Evolutionary conservation across 2,113 vertebrate genomes (phyloP).

Genomic region (Haemorhous mexicanus): DNA sequence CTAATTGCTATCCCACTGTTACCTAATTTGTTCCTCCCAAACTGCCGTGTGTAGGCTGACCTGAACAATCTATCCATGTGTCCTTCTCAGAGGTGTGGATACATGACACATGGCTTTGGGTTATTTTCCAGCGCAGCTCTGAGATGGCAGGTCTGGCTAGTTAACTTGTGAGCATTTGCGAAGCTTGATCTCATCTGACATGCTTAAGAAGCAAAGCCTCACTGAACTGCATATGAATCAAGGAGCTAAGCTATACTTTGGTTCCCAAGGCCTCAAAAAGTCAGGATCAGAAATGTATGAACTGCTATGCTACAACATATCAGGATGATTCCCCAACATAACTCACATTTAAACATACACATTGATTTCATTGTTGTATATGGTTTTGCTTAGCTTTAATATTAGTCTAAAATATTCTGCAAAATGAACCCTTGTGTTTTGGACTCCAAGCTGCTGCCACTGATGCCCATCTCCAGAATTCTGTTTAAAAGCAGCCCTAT

Average conservation of each 20-base stretch:
- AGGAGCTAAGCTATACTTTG: background rate
- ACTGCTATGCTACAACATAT: background rate
- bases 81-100: background rate
- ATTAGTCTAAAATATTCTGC: background rate
- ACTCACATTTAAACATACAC: background rate
- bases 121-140: background rate
- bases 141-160: background rate
- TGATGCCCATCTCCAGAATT: background rate
- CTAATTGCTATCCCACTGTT: background rate
- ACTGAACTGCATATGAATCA: background rate
- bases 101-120: background rate
- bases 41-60: background rate
- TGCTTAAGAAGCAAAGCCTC: background rate
- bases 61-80: background rate
- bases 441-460: background rate
- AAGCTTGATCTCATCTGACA: slow-evolving; percentile 22
- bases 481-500: background rate
- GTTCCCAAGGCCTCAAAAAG: background rate
- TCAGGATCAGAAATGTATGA: background rate
- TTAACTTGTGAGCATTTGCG: background rate
- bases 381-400: background rate
- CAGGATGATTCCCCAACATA: background rate
- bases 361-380: background rate
- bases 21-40: background rate
- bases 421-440: background rate